Evolutionary conservation across 2,888 invertebrate genomes (phyloP).

Genomic region (Galeruca laticollis): DNA sequence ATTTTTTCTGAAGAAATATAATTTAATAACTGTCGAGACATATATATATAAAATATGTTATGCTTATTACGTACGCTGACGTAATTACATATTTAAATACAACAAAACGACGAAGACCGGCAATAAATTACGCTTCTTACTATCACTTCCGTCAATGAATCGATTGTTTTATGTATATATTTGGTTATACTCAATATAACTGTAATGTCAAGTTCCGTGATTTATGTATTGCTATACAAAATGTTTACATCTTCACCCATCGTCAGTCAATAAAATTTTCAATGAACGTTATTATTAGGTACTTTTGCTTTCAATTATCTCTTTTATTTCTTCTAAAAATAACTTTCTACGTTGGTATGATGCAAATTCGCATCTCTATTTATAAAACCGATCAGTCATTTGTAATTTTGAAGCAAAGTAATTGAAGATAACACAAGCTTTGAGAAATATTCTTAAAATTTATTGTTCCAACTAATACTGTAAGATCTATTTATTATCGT

Average conservation of each 20-base stretch:
- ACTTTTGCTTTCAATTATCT: conserved; percentile 7
- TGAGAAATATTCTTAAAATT: too few species aligned
- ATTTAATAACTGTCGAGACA: too few species aligned
- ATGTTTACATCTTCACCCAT: conserved; percentile 5
- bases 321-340: conserved; percentile 5
- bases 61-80: neutral
- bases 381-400: neutral
- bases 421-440: too few species aligned
- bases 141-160: neutral
- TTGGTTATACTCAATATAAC: neutral
- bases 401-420: neutral
- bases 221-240: conserved; percentile 14
- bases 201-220: neutral
- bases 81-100: neutral
- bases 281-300: neutral
- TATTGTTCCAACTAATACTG: too few species aligned
- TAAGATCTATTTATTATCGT: too few species aligned
- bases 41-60: neutral
- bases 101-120: neutral
- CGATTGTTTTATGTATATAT: neutral
- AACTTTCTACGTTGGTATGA: neutral
- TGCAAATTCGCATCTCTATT: conserved; percentile 4
- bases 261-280: conserved; percentile 14
- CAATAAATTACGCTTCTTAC: neutral
- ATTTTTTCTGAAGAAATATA: too few species aligned